phyloP scores from a whole-genome alignment of 1,140 invertebrate species.

The Anagrus nilaparvatae region DNA sequence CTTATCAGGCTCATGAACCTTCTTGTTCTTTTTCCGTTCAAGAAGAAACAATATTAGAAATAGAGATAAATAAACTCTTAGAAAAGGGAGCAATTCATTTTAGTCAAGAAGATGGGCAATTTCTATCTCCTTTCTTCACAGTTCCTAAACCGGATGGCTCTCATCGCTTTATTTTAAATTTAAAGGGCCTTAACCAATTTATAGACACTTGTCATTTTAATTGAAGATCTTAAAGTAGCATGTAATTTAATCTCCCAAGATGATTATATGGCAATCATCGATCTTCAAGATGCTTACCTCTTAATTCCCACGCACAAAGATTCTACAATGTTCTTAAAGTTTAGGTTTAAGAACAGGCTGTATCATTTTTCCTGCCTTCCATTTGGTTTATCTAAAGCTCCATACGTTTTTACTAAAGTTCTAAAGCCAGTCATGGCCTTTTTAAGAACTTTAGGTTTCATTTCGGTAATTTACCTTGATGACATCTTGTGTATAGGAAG shows the following conservation, averaged over 20 bases:
- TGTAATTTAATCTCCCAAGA: background rate
- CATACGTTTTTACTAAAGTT: conserved; percentile 18
- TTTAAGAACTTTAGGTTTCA: conserved; percentile 5
- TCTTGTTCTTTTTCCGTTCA: conserved; percentile 6
- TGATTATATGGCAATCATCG: conserved; percentile 6
- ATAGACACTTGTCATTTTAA: conserved; percentile 4
- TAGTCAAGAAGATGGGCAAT: conserved; percentile 7
- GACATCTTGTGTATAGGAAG: conserved; percentile 6
- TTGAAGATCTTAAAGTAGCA: conserved; percentile 4
- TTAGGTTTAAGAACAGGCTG: background rate
- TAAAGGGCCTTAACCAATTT: conserved; percentile 11
- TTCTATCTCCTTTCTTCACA: conserved; percentile 9
- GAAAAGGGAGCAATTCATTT: conserved; percentile 3
- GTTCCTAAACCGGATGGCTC: conserved; percentile 13
- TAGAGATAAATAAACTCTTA: background rate
- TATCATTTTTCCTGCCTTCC: background rate
- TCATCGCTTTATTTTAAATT: conserved; percentile 11
- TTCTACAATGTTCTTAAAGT: conserved; percentile 2
- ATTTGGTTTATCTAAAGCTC: conserved; percentile 4
- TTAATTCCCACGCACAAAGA: conserved; percentile 4
- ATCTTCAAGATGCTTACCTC: conserved; percentile 6
- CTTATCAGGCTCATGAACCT: background rate
- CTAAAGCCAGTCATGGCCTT: conserved; percentile 15
- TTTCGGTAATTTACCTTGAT: conserved; percentile 4
- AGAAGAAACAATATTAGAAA: conserved; percentile 1